These are phyloP conservation scores for Hypolimnas misippus DNA, from an alignment of 2,888 invertebrate species.

Conservation along the genomic window DNA sequence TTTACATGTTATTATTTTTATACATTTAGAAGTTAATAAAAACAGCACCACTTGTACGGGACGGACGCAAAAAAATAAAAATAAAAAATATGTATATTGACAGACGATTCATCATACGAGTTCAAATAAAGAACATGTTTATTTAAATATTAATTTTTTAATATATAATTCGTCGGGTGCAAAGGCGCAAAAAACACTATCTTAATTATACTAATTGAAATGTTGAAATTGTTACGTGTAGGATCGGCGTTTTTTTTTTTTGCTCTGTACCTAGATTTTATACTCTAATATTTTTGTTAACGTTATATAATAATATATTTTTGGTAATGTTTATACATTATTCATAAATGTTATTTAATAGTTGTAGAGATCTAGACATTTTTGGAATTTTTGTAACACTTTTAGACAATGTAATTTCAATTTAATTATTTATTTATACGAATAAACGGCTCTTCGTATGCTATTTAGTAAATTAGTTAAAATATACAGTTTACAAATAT, in stretches of 20 bases:
- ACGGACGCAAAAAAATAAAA: no score
- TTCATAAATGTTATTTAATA: not conserved
- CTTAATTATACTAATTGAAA: constrained; percentile 11
- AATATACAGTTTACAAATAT: no score
- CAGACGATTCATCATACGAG: not conserved
- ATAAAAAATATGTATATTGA: no score
- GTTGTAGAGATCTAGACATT: not conserved
- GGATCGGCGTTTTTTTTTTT: not conserved
- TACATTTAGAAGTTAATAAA: no score
- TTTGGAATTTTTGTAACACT: not conserved
- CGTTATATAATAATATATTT: not conserved
- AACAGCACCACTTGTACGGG: no score
- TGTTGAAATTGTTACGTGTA: not conserved
- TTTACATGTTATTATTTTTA: no score
- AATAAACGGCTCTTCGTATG: no score
- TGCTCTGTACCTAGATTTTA: not conserved
- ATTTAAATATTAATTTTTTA: no score
- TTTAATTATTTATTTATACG: not conserved
- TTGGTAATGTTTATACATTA: not conserved
- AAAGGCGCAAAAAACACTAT: not conserved
- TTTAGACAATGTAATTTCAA: not conserved
- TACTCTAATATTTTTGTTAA: not conserved
- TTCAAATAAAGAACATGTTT: constrained; percentile 5
- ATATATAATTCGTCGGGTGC: constrained; percentile 14
- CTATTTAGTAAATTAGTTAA: no score